phyloP scores from a whole-genome alignment of 2,113 vertebrate species.

The Tylochromis polylepis region DNA sequence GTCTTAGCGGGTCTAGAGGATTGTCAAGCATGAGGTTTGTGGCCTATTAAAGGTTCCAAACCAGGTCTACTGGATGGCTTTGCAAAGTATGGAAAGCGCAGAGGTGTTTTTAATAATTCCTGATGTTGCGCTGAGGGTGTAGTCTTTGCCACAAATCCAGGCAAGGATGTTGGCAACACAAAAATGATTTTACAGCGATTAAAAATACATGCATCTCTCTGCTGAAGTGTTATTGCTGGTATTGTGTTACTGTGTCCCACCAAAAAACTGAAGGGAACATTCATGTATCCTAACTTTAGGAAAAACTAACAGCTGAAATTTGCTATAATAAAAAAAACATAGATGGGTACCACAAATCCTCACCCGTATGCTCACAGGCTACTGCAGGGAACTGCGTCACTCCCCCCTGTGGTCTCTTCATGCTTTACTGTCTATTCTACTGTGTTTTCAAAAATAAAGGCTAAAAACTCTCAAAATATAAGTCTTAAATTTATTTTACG shows the following conservation, averaged over 20 bases:
- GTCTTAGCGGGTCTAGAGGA: background rate
- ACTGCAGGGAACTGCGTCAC: background rate
- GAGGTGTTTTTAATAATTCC: background rate
- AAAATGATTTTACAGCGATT: background rate
- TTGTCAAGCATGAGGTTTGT: background rate
- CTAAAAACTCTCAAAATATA: background rate
- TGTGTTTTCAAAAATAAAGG: background rate
- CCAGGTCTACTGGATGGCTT: background rate
- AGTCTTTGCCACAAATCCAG: background rate
- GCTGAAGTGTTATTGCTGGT: background rate
- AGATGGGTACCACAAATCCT: background rate
- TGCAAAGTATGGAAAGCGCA: background rate
- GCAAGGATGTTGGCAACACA: background rate
- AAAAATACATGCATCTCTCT: background rate
- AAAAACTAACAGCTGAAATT: no score
- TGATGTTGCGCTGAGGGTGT: background rate
- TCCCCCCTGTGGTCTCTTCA: background rate
- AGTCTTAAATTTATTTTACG: background rate
- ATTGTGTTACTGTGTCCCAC: background rate
- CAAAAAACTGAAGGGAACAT: background rate
- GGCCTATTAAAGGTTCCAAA: background rate
- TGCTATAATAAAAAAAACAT: no score
- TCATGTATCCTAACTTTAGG: background rate
- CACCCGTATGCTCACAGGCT: background rate
- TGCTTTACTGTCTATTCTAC: background rate